phyloP scores from a whole-genome alignment of 2,888 invertebrate genomes.

The Nomada fucata region DNA sequence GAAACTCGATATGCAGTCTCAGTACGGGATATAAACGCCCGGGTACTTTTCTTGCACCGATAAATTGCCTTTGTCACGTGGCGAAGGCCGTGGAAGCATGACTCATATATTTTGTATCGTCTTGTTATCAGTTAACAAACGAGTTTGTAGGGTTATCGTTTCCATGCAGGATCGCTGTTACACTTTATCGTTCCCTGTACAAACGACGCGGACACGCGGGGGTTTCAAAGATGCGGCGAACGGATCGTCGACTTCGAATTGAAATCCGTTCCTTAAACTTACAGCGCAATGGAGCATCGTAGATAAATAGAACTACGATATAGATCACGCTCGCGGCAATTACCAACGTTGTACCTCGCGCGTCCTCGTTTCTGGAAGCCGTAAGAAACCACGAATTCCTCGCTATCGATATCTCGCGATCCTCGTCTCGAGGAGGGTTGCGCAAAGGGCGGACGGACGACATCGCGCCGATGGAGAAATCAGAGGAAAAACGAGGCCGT shows the following conservation, averaged over 20 bases:
- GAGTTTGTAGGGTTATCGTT: slow-evolving; percentile 57
- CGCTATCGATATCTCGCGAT: slow-evolving; percentile 29
- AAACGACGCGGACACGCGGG: background rate
- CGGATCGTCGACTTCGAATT: background rate
- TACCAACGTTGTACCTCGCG: too few species aligned
- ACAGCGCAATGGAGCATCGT: too few species aligned
- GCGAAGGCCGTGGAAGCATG: slow-evolving; percentile 57
- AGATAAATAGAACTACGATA: too few species aligned
- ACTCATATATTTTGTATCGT: slow-evolving; percentile 64
- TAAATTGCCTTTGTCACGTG: slow-evolving; percentile 27
- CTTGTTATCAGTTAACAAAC: slow-evolving; percentile 65
- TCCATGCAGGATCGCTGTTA: slow-evolving; percentile 34
- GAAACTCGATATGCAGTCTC: slow-evolving; percentile 28
- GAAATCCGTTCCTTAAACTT: too few species aligned
- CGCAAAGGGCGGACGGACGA: slow-evolving; percentile 50
- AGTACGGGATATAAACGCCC: background rate
- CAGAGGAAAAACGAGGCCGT: slow-evolving; percentile 68
- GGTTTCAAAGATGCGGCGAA: background rate
- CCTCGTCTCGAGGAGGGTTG: slow-evolving; percentile 25
- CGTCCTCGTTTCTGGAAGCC: background rate
- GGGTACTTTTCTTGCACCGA: slow-evolving; percentile 49
- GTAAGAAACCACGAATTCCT: slow-evolving; percentile 26
- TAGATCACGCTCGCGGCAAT: too few species aligned
- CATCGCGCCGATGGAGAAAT: slow-evolving; percentile 56
- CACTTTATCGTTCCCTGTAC: slow-evolving; percentile 20